Evolutionary conservation across 2,888 invertebrate genomes (phyloP).

Genomic region (Oscheius sp.): DNA sequence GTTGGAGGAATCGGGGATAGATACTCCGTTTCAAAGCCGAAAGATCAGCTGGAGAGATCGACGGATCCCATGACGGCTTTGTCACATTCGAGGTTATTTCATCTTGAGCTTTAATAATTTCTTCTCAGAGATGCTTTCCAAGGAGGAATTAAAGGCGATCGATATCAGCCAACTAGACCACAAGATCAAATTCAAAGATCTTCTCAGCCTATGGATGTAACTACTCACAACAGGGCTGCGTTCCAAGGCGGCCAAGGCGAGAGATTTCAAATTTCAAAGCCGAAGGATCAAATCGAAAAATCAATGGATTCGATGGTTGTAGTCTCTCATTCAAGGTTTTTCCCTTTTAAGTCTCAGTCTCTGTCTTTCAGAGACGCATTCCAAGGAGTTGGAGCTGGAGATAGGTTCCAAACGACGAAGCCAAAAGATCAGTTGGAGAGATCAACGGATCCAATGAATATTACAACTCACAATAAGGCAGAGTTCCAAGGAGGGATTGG

Average conservation of each 20-base stretch:
- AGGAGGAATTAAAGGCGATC: conserved; percentile 9
- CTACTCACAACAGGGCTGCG: not conserved
- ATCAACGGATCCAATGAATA: not conserved
- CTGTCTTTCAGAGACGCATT: not conserved
- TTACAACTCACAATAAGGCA: not conserved
- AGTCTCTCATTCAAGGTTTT: too few relatives aligned
- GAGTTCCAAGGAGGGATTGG: not conserved
- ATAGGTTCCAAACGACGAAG: not conserved
- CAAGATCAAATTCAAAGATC: conserved; percentile 9
- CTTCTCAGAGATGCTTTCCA: too few relatives aligned
- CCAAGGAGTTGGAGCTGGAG: conserved; percentile 15
- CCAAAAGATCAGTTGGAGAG: conserved; percentile 18
- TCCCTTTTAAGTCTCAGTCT: too few relatives aligned
- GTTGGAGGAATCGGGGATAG: not conserved
- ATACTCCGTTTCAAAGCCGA: not conserved
- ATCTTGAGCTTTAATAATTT: too few relatives aligned
- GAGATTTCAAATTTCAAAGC: not conserved
- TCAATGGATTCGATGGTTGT: not conserved
- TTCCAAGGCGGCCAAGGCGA: conserved; percentile 4
- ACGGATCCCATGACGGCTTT: too few relatives aligned
- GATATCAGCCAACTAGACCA: not conserved
- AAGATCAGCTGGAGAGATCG: conserved; percentile 9
- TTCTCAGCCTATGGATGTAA: not conserved
- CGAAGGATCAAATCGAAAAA: conserved; percentile 13
- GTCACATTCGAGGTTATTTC: too few relatives aligned